Base-by-base conservation (phyloP, 2,888 invertebrate species). In the Caenorhabditis afra region DNA sequence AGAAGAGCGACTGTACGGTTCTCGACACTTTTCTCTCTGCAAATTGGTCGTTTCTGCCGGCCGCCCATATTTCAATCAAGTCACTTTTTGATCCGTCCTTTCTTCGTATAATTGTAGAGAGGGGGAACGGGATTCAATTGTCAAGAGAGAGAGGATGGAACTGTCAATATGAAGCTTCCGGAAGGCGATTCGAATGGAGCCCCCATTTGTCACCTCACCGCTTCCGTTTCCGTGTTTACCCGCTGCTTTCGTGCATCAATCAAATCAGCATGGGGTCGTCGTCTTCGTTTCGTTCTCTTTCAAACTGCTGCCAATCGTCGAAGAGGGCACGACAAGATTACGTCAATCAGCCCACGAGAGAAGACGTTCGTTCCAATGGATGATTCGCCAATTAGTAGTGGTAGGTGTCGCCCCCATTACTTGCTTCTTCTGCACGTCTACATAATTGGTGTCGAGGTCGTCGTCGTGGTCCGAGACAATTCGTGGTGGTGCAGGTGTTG, bases 41-140 rank as follows among this genome's bases (percentile, higher is more conserved):
- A 57, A 66, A 66, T 66, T 66, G 66, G 66, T 29, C 39, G 22
- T 35, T 18, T 29, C 29, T 5, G 20, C 44, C 20, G 50, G 53
- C 11, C 50, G 49, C 16, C 57, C 66, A 57, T 66, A 66, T 66
- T 66, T 66, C 66, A 66, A 57, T 66, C 65, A 65, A 65, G 45
- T 65, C 22, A 16, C 47, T 47, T 47, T 16, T 53, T 55, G 16
- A 11, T 55, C 66, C 35, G 66, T 66, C 66, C 29, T n/a, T n/a
- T n/a, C 66, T 57, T 57, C 52, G 49, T 37, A 66, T 66, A 66
- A 66, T 66, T 66, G 57, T 66, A 49, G 18, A 44, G 52, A 12
- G 3, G 39, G 18, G 23, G 58, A n/a, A 58, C 22, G 52, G 29
- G 18, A 11, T 23, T 20, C 12, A 57, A 20, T 10, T 18, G 16